Base-by-base conservation (phyloP, 2,888 invertebrate species). In the Phengaris arion region DNA sequence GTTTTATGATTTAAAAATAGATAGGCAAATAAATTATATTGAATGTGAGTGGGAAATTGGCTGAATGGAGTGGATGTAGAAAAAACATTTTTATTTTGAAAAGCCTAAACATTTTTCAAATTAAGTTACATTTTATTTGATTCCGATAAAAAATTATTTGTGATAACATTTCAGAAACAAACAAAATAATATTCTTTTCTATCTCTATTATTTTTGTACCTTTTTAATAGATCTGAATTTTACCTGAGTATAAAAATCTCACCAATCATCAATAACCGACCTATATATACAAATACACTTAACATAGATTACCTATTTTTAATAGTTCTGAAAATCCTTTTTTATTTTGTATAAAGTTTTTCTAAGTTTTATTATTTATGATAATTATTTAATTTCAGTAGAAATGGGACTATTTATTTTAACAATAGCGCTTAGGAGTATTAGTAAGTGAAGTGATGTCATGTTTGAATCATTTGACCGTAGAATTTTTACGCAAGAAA, bases 391-490 rank as follows among this genome's bases (percentile, higher is more conserved):
- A 87, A 88, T 87, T 90, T 87, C 85, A 85, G 82, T 89, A 89
- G 86, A 86, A 87, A 89, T 86, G 85, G 83, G 86, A 87, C 86
- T 92, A 92, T 92, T 92, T 92, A 92, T 92, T 92, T 86, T 87
- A 85, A 86, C 83, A 80, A 86, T 84, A 87, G 85, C 86, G 86
- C 86, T 87, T 86, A 85, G 77, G 74, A 59, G 82, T 80, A 73
- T 77, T 77, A 80, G 81, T 80, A 83, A 84, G 85, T 86, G 82
- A 80, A 85, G 84, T 89, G 90, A 85, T 86, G 86, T 87, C 84
- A 85, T 83, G 82, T 80, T 79, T 79, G 78, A 75, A 77, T 78
- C 69, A 76, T 12, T 74, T 35, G 64, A 10, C 64, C 12, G 51
- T 70, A 70, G 22, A 35, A 22, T 52, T 54, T 22, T 52, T 22